Base-by-base conservation (phyloP, 2,113 vertebrate species). In the Saguinus midas region DNA sequence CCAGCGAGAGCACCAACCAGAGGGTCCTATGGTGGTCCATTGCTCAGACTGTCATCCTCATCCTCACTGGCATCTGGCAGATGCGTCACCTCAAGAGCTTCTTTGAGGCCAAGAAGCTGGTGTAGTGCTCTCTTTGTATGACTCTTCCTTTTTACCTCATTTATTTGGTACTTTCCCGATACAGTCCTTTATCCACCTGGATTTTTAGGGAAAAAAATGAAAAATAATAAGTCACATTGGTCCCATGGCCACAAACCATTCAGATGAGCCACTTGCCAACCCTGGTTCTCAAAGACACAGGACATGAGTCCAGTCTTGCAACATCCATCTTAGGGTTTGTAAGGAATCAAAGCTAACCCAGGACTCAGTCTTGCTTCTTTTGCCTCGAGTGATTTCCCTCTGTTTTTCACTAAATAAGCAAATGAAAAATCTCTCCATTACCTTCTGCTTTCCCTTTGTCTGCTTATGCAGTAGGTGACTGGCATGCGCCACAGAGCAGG, bases 21-120 rank as follows among this genome's bases (percentile, higher is more conserved):
- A 99, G 99, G 0, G 99, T 99, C 27, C 99, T 99, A 10, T 99
- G 99, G 99, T 99, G 99, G 99, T 99, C 99, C 96, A 99, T 99
- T 3, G 98, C 99, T 14, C 99, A 99, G 97, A 99, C 99, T 0
- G 97, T 99, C 98, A 99, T 99, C 98, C 99, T 99, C 97, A 99
- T 99, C 97, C 97, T 99, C 98, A 99, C 99, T 0, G 99, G 99
- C 58, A 99, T 99, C 97, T 99, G 99, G 99, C 99, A 99, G 98
- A 99, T 99, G 99, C 99, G 99, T 81, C 99, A 99, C 88, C 99
- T 99, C 94, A 99, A 99, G 97, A 99, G 99, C 97, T 99, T 99
- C 98, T 99, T 99, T 32, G 99, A 99, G 97, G 99, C 99, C 96
- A 99, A 99, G 98, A 99, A 99, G 91, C 97, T 99, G 97, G 99